phyloP scores from a whole-genome alignment of 2,888 invertebrate genomes.

The Hartigia nigra region DNA sequence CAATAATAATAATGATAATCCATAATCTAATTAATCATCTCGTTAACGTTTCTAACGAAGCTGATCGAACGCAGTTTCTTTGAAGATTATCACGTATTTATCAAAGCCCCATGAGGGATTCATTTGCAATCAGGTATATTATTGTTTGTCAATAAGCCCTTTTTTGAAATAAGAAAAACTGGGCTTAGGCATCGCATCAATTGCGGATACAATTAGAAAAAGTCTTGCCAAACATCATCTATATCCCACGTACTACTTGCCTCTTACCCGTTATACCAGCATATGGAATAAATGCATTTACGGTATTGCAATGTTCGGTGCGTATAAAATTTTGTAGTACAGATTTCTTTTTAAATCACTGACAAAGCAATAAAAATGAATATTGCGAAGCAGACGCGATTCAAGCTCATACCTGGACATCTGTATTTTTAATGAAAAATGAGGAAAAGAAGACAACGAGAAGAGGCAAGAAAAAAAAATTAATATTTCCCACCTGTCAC shows the following conservation, averaged over 20 bases:
- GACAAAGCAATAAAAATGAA: neutral
- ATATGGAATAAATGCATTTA: neutral
- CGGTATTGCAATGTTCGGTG: neutral
- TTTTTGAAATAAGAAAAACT: neutral
- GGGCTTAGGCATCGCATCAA: neutral
- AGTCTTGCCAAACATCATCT: neutral
- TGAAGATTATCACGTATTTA: neutral
- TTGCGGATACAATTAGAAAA: neutral
- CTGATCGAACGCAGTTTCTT: neutral
- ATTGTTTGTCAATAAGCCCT: neutral
- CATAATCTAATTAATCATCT: neutral
- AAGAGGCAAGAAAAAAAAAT: conserved; percentile 15
- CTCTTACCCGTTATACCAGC: neutral
- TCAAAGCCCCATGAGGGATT: neutral
- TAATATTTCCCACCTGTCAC: conserved; percentile 8
- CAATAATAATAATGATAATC: neutral
- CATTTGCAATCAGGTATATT: neutral
- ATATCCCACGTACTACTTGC: neutral
- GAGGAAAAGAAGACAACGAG: neutral
- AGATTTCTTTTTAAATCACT: neutral
- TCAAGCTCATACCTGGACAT: neutral
- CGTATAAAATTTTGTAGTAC: neutral
- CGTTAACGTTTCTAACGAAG: neutral
- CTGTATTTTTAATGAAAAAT: neutral
- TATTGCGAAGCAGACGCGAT: neutral